These are phyloP conservation scores for Euclidia mi DNA, from an alignment of 2,888 invertebrate genomes.

Conservation along the genomic window DNA sequence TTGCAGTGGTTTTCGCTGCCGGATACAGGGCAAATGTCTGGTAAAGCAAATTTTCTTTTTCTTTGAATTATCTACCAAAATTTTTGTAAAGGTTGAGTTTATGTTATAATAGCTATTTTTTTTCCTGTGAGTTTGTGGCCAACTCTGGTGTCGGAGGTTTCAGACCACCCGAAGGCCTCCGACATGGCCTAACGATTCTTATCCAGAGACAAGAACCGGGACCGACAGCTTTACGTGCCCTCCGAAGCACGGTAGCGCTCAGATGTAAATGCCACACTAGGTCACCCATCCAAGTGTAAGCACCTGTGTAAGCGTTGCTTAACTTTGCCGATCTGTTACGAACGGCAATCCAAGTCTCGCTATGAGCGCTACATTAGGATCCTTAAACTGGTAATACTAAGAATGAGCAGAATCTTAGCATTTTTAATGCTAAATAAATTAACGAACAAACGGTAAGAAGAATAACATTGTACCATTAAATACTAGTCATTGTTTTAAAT, in stretches of 20 bases:
- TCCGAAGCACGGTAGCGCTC: too few species aligned
- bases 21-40: conserved; percentile 67
- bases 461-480: neutral
- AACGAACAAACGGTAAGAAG: neutral
- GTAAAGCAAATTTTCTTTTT: conserved; percentile 55
- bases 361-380: conserved; percentile 45
- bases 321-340: too few species aligned
- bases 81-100: conserved; percentile 33
- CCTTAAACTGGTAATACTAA: conserved; percentile 31
- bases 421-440: neutral
- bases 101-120: conserved; percentile 30
- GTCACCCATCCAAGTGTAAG: too few species aligned
- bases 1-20: conserved; percentile 57
- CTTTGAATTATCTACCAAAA: conserved; percentile 40
- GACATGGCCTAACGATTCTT: too few species aligned
- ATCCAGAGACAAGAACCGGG: too few species aligned
- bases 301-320: too few species aligned
- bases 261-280: too few species aligned
- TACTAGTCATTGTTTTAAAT: neutral
- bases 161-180: too few species aligned
- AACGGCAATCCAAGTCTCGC: too few species aligned
- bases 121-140: too few species aligned
- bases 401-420: conserved; percentile 7
- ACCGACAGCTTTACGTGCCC: too few species aligned
- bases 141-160: too few species aligned